Percentiles rank a stretch among this genome's conserved stretches.
These are phyloP conservation scores for Muraenolepis orangiensis DNA, from an alignment of 2,797 vertebrate genomes.

Conservation along the genomic window DNA sequence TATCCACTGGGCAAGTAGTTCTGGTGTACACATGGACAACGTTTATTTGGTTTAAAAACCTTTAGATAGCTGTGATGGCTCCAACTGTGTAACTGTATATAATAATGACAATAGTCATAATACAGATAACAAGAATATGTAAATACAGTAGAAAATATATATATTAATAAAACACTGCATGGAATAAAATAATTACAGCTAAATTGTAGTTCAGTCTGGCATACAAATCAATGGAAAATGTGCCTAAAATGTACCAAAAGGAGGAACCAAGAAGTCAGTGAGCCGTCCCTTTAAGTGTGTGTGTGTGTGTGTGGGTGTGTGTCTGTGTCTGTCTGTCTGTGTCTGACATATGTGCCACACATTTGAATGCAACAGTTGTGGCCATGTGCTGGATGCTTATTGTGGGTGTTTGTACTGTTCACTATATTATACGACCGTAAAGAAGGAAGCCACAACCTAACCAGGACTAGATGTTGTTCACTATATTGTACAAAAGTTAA, in stretches of 20 bases:
- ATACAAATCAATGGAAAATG: too few relatives aligned
- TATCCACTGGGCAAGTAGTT: too few relatives aligned
- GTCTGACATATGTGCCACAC: neutral
- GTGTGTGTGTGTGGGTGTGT: neutral
- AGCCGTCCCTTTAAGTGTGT: neutral
- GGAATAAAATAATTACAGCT: neutral
- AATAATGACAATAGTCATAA: neutral
- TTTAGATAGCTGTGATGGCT: too few relatives aligned
- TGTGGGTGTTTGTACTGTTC: neutral
- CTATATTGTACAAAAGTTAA: too few relatives aligned
- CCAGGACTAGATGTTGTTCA: too few relatives aligned
- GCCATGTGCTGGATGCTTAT: neutral
- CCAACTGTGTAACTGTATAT: neutral
- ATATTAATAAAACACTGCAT: neutral
- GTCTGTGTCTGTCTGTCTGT: neutral
- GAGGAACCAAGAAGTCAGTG: too few relatives aligned
- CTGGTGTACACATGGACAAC: too few relatives aligned
- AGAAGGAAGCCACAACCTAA: neutral
- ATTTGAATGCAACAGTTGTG: neutral
- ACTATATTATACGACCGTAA: neutral
- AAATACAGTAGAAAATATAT: neutral
- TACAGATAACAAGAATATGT: neutral
- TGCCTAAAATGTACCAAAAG: too few relatives aligned
- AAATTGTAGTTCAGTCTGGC: too few relatives aligned
- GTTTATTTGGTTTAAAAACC: too few relatives aligned